Evolutionary conservation across 2,113 vertebrate genomes (phyloP).

Genomic region (Colinus virginianus): DNA sequence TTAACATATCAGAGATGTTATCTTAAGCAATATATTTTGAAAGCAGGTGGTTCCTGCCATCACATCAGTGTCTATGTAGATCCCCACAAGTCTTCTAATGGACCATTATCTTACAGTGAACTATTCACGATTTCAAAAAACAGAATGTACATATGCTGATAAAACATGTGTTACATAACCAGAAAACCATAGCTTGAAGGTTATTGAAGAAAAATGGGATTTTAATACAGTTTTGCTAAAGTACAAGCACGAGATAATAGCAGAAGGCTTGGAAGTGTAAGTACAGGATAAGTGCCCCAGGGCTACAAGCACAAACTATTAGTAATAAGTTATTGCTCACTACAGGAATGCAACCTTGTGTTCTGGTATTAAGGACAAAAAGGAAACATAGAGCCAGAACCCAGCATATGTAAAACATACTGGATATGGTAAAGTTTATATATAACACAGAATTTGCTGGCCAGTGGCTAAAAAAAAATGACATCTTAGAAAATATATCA

Average conservation of each 20-base stretch:
- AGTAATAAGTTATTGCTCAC: background rate
- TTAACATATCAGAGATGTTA: rapidly evolving
- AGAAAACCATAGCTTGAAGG: background rate
- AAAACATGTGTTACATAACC: background rate
- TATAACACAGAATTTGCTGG: background rate
- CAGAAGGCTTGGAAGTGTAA: background rate
- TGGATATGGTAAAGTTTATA: background rate
- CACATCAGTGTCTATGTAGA: background rate
- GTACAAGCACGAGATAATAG: background rate
- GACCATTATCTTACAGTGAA: background rate
- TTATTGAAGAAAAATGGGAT: background rate
- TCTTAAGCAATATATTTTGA: background rate
- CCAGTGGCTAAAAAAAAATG: background rate
- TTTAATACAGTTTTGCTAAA: background rate
- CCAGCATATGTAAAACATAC: background rate
- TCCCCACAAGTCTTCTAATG: background rate
- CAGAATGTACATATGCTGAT: background rate
- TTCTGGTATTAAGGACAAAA: background rate
- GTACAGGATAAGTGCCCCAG: background rate
- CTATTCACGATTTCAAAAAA: background rate
- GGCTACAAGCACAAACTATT: background rate
- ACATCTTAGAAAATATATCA: background rate
- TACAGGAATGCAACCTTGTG: background rate
- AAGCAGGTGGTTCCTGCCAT: background rate
- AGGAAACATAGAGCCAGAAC: background rate